These are phyloP conservation scores for Drosophila paramelanica DNA, from an alignment of 2,888 invertebrate genomes.

Conservation along the genomic window DNA sequence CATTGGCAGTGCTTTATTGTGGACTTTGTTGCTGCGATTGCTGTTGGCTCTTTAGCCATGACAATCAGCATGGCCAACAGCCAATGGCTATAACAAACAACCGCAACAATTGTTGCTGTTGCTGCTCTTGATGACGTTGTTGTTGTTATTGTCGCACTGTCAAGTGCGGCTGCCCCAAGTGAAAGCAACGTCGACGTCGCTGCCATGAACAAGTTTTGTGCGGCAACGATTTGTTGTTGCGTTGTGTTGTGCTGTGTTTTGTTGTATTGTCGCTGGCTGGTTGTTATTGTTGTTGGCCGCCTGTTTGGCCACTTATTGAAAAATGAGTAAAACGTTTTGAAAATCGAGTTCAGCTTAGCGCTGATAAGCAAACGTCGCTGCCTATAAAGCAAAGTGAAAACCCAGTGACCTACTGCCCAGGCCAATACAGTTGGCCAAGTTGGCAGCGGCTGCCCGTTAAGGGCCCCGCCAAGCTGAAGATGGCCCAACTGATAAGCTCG, in stretches of 20 bases:
- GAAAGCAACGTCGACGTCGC: conserved; percentile 65
- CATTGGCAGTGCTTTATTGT: conserved; percentile 26
- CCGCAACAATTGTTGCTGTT: conserved; percentile 70
- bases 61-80: conserved; percentile 77
- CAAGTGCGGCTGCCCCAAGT: conserved; percentile 76
- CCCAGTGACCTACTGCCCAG: conserved; percentile 69
- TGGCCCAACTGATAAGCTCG: conserved; percentile 56
- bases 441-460: conserved; percentile 25
- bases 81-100: conserved; percentile 71
- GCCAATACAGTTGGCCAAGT: conserved; percentile 36
- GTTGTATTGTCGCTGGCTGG: conserved; percentile 12
- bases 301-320: conserved; percentile 66
- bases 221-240: conserved; percentile 48
- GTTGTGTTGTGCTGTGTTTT: conserved; percentile 19
- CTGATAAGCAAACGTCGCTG: conserved; percentile 71
- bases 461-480: conserved; percentile 31
- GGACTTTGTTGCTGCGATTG: conserved; percentile 37
- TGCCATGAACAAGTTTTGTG: conserved; percentile 59
- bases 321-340: conserved; percentile 69
- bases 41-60: conserved; percentile 73
- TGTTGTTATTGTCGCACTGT: conserved; percentile 68
- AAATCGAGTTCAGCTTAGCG: conserved; percentile 66
- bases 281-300: conserved; percentile 18
- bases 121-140: conserved; percentile 28
- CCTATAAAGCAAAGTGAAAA: conserved; percentile 75